A percentile compares a stretch with the other conserved stretches of the same genome.
Evolutionary conservation across 2,888 invertebrate species (phyloP).

Genomic region (Dasypolia templi): DNA sequence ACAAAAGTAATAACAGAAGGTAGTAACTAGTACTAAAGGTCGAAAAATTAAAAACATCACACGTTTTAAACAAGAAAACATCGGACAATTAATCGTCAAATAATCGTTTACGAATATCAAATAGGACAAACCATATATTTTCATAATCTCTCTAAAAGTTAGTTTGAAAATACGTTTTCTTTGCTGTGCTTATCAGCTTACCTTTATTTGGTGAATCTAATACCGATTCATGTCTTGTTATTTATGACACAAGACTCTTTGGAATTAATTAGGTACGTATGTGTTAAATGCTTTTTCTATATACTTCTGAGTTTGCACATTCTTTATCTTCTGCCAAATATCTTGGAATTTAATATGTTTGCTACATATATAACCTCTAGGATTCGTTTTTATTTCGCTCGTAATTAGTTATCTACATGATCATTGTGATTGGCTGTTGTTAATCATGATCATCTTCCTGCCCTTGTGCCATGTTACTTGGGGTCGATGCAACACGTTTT

Average conservation of each 20-base stretch:
- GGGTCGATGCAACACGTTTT: no score
- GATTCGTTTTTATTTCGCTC: background rate
- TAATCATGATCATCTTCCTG: no score
- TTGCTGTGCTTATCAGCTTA: conserved; percentile 17
- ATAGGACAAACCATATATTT: background rate
- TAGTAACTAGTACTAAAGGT: background rate
- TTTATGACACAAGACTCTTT: conserved; percentile 11
- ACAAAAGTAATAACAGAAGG: background rate
- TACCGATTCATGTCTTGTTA: conserved; percentile 10
- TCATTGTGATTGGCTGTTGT: background rate
- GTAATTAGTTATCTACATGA: background rate
- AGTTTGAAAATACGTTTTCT: background rate
- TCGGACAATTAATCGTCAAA: no score
- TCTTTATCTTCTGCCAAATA: background rate
- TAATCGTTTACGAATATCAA: background rate
- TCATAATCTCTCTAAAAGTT: background rate
- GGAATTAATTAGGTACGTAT: conserved; percentile 6
- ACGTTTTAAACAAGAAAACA: no score
- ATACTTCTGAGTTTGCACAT: background rate
- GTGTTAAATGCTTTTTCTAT: conserved; percentile 22
- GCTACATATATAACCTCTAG: background rate
- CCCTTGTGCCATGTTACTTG: no score
- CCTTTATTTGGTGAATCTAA: conserved; percentile 22
- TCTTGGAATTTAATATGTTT: background rate
- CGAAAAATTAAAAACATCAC: background rate